Conservation (phyloP, 2,113 vertebrate species). For the Piprites chloris region DNA sequence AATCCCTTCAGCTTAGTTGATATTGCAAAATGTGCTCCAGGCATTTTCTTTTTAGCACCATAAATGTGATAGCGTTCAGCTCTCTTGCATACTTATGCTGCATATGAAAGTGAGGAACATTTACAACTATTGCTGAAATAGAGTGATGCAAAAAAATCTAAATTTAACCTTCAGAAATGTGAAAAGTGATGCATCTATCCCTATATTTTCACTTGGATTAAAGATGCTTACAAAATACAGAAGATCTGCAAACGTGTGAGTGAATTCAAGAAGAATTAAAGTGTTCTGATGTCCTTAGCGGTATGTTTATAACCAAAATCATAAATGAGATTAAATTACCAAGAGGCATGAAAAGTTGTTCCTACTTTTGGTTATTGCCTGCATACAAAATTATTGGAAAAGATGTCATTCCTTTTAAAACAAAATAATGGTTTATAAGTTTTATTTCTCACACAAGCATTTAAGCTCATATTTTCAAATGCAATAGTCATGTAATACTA, state of each 20-base stretch:
- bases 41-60: conserved; percentile 4
- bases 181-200: background rate
- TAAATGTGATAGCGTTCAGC: background rate
- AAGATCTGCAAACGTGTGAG: background rate
- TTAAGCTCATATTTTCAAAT: background rate
- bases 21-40: conserved; percentile 18
- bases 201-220: background rate
- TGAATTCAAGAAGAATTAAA: background rate
- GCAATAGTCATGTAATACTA: background rate
- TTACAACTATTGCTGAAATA: conserved; percentile 7
- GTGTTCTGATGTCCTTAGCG: background rate
- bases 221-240: background rate
- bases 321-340: background rate
- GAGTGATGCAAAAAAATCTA: background rate
- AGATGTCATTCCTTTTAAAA: background rate
- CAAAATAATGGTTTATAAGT: background rate
- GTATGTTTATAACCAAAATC: background rate
- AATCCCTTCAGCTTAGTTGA: conserved; percentile 6
- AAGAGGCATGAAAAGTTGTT: background rate
- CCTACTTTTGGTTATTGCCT: background rate
- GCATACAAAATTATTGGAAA: background rate
- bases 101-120: background rate
- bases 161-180: conserved; percentile 6
- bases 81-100: background rate
- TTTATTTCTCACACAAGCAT: background rate